Conservation (phyloP, 2,888 invertebrate species). For the Watsonalla cultraria region DNA sequence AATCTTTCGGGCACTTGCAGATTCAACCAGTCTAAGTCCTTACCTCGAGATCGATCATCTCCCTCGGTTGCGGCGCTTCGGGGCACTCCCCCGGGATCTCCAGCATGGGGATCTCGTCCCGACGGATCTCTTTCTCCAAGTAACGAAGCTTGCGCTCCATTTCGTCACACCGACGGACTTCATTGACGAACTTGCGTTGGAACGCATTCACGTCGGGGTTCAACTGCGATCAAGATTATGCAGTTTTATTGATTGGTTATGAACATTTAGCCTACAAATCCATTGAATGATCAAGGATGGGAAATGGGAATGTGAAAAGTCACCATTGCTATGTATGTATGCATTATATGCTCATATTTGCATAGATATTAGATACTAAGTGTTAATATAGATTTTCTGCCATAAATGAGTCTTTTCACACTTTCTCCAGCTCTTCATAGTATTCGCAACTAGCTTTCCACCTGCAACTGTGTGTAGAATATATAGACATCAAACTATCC, state of each 20-base stretch:
- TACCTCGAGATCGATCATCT: constrained; percentile 99
- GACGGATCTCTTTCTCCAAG: constrained; percentile 97
- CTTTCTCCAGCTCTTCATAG: too few species aligned
- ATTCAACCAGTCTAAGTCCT: constrained; percentile 9
- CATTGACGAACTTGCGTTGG: constrained; percentile 98
- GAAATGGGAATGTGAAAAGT: too few species aligned
- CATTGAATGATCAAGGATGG: too few species aligned
- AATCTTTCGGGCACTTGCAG: too few species aligned
- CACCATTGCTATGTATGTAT: too few species aligned
- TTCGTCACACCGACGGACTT: constrained; percentile 98
- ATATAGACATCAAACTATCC: too few species aligned
- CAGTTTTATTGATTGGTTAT: constrained; percentile 6
- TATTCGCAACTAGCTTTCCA: too few species aligned
- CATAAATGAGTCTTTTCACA: too few species aligned
- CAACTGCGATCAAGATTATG: constrained; percentile 77
- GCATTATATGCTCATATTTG: too few species aligned
- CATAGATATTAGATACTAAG: too few species aligned
- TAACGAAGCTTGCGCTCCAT: constrained; percentile 98
- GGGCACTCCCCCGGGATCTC: constrained; percentile 98
- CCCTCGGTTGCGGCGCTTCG: constrained; percentile 98
- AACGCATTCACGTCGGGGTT: constrained; percentile 99
- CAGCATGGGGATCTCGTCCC: constrained; percentile 97
- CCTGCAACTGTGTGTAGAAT: too few species aligned
- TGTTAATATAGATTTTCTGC: too few species aligned
- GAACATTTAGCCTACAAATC: neutral